Base-by-base conservation (phyloP, 2,113 vertebrate genomes). In the Mirza zaza region DNA sequence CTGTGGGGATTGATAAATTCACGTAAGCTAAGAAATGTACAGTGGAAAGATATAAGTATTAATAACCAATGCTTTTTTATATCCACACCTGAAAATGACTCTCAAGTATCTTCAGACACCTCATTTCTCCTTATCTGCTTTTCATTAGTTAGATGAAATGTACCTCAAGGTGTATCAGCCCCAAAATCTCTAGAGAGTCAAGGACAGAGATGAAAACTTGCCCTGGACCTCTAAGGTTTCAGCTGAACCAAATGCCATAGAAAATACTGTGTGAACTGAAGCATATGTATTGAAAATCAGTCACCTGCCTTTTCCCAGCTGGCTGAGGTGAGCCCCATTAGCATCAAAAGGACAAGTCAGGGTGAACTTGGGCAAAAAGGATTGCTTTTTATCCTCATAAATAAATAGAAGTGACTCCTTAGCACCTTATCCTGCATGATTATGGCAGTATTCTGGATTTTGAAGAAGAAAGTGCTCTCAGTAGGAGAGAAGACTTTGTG, bases 221-320 rank as follows among this genome's bases (percentile, higher is more conserved):
- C 45, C 63, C 63, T 75, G 18, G 34, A n/a, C 45, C 59, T 70
- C 67, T 25, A 85, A 87, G 32, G 18, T 68, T 77, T 79, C 34
- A 34, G 7, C 94, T 87, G 85, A 95, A 59, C 50, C 82, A 80
- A n/a, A 20, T 8, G 63, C 39, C 57, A 20, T 15, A 52, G 71
- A 89, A 67, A 82, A 71, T 15, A 39, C 63, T 59, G 14, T 91
- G 92, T 93, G 92, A 97, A 96, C 70, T 94, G 91, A 96, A 96
- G 77, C 92, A 50, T 90, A 20, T 32, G 20, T 86, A 91, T 96
- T 88, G 79, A 95, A 96, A 96, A 92, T 96, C 79, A 96, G 75
- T 95, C 95, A 91, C 73, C 55, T 76, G 88, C 82, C 27, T 96
- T n/a, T 68, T 96, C 79, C 57, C 45, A 68, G 75, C 50, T 96